Conservation (phyloP, 2,888 invertebrate genomes). For the Alentia gelatinosa region DNA sequence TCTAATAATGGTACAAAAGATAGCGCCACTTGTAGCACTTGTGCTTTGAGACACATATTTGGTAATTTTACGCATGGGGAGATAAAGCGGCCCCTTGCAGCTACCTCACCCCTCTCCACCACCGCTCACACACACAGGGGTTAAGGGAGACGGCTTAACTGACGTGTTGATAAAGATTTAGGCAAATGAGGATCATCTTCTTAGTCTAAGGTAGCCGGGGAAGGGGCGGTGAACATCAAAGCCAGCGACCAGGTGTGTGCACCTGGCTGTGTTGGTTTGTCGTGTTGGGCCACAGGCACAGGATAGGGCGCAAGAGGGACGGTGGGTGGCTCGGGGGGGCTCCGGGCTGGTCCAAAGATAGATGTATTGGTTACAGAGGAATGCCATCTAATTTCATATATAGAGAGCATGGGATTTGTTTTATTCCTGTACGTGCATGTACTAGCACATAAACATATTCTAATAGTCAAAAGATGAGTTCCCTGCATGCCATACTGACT, state of each 20-base stretch:
- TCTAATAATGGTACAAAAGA: no score
- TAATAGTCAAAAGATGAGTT: no score
- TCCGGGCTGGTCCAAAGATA: background rate
- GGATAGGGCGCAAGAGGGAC: no score
- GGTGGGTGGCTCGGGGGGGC: no score
- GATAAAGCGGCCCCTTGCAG: background rate
- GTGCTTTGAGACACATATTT: no score
- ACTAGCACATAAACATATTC: no score
- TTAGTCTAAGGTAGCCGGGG: conserved; percentile 28
- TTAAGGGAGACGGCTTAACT: conserved; percentile 14
- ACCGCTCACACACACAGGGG: background rate
- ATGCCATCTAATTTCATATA: background rate
- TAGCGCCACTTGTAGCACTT: no score
- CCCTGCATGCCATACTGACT: no score
- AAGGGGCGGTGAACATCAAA: conserved; percentile 38
- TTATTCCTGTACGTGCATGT: no score
- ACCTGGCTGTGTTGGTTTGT: conserved; percentile 8
- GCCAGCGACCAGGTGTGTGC: background rate
- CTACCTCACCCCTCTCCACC: no score
- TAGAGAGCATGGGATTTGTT: no score
- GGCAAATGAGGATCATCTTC: conserved; percentile 48
- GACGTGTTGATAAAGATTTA: conserved; percentile 44
- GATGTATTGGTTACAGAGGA: background rate
- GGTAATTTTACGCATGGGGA: no score
- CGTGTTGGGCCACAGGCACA: background rate